Conservation (phyloP, 2,888 invertebrate species). For the Lagria hirta region DNA sequence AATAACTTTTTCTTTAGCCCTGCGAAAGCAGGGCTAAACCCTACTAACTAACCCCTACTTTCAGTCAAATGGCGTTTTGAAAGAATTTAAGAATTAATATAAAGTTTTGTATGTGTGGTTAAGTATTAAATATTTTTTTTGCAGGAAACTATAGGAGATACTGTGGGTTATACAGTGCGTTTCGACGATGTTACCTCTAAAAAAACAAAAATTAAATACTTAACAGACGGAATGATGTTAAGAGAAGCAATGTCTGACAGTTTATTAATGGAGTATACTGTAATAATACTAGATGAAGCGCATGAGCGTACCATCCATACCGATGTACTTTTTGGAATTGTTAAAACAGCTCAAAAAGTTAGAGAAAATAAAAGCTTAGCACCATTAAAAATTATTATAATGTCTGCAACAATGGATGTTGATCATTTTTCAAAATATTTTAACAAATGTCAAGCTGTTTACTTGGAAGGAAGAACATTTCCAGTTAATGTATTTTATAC, state of each 20-base stretch:
- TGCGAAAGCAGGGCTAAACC: too few species aligned
- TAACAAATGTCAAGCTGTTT: slow-evolving; percentile 80
- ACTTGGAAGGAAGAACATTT: slow-evolving; percentile 86
- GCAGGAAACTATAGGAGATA: slow-evolving; percentile 47
- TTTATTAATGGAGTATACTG: slow-evolving; percentile 72
- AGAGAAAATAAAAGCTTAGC: slow-evolving; percentile 62
- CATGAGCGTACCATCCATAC: slow-evolving; percentile 94
- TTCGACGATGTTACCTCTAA: slow-evolving; percentile 87
- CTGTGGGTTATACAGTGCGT: slow-evolving; percentile 73
- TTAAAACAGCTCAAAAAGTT: slow-evolving; percentile 81
- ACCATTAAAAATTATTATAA: slow-evolving; percentile 79
- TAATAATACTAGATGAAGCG: slow-evolving; percentile 90
- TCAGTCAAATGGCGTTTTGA: too few species aligned
- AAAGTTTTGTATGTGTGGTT: too few species aligned
- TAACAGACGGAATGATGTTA: slow-evolving; percentile 93
- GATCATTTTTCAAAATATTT: slow-evolving; percentile 91
- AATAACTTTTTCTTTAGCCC: too few species aligned
- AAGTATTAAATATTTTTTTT: slow-evolving; percentile 26
- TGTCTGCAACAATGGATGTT: slow-evolving; percentile 97
- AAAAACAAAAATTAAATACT: slow-evolving; percentile 82
- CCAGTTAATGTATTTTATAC: slow-evolving; percentile 77
- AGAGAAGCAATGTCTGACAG: slow-evolving; percentile 85
- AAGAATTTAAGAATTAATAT: too few species aligned
- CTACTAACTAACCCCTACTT: too few species aligned
- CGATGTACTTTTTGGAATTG: slow-evolving; percentile 90